Evolutionary conservation across 1,140 invertebrate species (phyloP).

Genomic region (Procambarus virginalis): DNA sequence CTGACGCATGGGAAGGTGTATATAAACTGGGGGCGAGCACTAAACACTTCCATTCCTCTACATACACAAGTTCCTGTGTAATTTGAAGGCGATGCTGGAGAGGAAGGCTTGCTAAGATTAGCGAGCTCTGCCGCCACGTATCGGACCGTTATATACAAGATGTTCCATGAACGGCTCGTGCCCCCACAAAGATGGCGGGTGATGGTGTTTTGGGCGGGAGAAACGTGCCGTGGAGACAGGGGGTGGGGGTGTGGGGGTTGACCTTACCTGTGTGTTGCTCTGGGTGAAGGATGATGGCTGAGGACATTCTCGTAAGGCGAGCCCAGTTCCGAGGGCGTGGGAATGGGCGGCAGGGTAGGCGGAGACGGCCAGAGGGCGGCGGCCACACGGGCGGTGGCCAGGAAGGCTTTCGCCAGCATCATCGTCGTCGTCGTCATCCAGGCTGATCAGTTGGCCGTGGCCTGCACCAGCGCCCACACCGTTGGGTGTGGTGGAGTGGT

Average conservation of each 20-base stretch:
- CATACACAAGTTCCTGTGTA: too few species aligned
- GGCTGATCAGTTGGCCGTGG: conserved; percentile 53
- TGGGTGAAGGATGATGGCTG: conserved; percentile 53
- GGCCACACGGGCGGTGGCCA: conserved; percentile 47
- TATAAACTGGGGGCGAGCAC: too few species aligned
- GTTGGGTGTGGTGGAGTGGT: not conserved
- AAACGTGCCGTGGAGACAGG: not conserved
- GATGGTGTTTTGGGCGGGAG: not conserved
- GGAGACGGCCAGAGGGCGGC: conserved; percentile 19
- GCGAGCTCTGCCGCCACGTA: too few species aligned
- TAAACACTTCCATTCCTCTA: too few species aligned
- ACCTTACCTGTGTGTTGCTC: conserved; percentile 13
- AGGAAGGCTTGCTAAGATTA: too few species aligned
- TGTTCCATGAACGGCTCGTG: not conserved
- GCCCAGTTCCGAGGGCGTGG: conserved; percentile 52
- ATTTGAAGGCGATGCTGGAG: too few species aligned
- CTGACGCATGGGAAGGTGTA: too few species aligned
- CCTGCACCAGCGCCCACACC: conserved; percentile 13
- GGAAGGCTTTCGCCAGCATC: conserved; percentile 57
- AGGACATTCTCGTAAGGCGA: conserved; percentile 68
- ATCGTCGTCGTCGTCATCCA: conserved; percentile 50
- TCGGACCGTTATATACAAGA: not conserved
- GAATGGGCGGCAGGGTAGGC: conserved; percentile 51
- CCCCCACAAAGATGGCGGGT: not conserved
- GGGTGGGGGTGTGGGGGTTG: not conserved